Percentiles rank a stretch among this genome's conserved stretches.
Evolutionary conservation across 2,113 vertebrate genomes (phyloP).

Genomic region (Boleophthalmus pectinirostris): DNA sequence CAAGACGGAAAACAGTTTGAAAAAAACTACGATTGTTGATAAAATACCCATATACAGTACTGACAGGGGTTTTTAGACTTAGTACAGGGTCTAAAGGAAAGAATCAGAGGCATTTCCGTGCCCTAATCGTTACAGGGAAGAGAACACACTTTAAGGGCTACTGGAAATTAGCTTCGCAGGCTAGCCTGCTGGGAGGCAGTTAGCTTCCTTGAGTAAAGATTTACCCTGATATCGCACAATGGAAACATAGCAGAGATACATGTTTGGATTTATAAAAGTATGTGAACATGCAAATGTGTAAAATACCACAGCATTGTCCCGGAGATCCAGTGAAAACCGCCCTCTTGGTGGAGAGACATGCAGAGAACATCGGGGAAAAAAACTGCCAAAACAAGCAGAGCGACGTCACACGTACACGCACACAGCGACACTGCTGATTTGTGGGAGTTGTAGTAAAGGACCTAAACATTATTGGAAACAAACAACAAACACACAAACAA

Average conservation of each 20-base stretch:
- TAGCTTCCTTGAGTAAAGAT: slow-evolving; percentile 40
- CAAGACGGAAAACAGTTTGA: slow-evolving; percentile 13
- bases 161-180: slow-evolving; percentile 44
- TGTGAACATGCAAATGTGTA: slow-evolving; percentile 5
- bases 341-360: slow-evolving; percentile 45
- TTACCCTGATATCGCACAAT: slow-evolving; percentile 4
- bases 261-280: rapidly evolving
- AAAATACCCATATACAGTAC: background rate
- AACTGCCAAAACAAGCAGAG: slow-evolving; percentile 75
- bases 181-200: slow-evolving; percentile 47
- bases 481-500: background rate
- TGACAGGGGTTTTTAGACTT: slow-evolving; percentile 12
- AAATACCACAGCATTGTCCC: slow-evolving; percentile 50
- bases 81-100: background rate
- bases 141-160: slow-evolving; percentile 46
- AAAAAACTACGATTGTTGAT: background rate
- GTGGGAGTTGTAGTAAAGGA: slow-evolving; percentile 63
- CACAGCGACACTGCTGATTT: background rate
- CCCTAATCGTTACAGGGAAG: background rate
- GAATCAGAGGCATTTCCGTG: slow-evolving; percentile 48
- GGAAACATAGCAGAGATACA: background rate
- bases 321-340: slow-evolving; percentile 26
- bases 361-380: slow-evolving; percentile 68
- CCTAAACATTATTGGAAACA: too few species aligned
- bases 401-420: slow-evolving; percentile 46